phyloP scores from a whole-genome alignment of 2,797 vertebrate genomes.

The Eptatretus atami region DNA sequence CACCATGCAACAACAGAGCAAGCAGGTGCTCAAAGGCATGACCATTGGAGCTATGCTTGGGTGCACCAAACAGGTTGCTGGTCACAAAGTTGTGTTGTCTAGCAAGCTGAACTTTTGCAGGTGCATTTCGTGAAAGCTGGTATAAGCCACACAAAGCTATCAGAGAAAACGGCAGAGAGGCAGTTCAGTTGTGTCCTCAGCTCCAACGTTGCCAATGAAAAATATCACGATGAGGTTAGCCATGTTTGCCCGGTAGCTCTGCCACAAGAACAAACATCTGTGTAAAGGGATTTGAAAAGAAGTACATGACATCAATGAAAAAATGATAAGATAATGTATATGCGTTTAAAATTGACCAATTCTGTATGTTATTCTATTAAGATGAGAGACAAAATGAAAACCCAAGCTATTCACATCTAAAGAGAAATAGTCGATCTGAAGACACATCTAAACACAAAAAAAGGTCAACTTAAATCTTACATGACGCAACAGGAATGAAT shows the following conservation, averaged over 20 bases:
- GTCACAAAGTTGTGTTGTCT: conserved; percentile 64
- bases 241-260: conserved; percentile 83
- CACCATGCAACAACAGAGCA: conserved; percentile 18
- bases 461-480: too few relatives aligned
- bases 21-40: conserved; percentile 52
- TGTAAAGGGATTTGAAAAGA: too few relatives aligned
- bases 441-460: too few relatives aligned
- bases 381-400: too few relatives aligned
- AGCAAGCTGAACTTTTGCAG: conserved; percentile 60
- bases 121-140: conserved; percentile 64
- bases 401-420: too few relatives aligned
- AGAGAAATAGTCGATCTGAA: too few relatives aligned
- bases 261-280: not conserved
- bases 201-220: conserved; percentile 56
- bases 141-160: conserved; percentile 46
- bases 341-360: too few relatives aligned
- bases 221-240: conserved; percentile 37
- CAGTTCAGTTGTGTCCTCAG: conserved; percentile 35
- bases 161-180: conserved; percentile 35
- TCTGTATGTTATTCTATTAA: too few relatives aligned
- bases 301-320: conserved; percentile 9
- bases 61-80: conserved; percentile 74
- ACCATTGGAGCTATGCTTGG: conserved; percentile 32
- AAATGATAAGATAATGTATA: too few relatives aligned
- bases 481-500: too few relatives aligned